phyloP scores from a whole-genome alignment of 2,113 vertebrate species.

The Dipodomys stephensi region DNA sequence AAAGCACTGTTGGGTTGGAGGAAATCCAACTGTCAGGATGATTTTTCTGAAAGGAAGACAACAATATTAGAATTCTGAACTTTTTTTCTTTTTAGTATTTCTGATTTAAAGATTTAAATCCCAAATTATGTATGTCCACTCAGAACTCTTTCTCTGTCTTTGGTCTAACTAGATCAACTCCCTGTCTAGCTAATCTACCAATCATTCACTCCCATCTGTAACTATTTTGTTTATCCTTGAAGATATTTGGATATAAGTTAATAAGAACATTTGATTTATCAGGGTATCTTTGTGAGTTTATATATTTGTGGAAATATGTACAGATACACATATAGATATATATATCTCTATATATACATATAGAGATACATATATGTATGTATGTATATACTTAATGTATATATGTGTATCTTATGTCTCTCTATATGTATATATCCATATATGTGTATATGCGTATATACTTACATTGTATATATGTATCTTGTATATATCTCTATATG shows the following conservation, averaged over 20 bases:
- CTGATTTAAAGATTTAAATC: too few relatives aligned
- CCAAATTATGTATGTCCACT: neutral
- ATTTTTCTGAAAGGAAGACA: neutral
- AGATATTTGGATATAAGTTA: neutral
- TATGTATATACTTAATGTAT: neutral
- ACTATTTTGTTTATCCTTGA: neutral
- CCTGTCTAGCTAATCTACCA: neutral
- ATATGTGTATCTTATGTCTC: neutral
- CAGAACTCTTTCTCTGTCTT: neutral
- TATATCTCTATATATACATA: neutral
- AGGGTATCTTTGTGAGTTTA: neutral
- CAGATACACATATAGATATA: neutral
- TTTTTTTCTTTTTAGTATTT: too few relatives aligned
- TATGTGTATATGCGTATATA: neutral
- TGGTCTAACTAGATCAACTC: neutral
- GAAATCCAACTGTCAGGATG: neutral
- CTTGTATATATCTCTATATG: neutral
- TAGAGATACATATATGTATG: neutral
- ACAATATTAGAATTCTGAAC: neutral
- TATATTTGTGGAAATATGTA: neutral
- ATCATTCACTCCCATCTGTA: neutral
- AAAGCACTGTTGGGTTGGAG: constrained; percentile 22
- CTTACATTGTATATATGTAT: neutral
- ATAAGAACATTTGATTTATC: neutral
- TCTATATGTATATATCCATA: too few relatives aligned